These are phyloP conservation scores for Epirrhoe alternata DNA, from an alignment of 2,888 invertebrate genomes.

Conservation along the genomic window DNA sequence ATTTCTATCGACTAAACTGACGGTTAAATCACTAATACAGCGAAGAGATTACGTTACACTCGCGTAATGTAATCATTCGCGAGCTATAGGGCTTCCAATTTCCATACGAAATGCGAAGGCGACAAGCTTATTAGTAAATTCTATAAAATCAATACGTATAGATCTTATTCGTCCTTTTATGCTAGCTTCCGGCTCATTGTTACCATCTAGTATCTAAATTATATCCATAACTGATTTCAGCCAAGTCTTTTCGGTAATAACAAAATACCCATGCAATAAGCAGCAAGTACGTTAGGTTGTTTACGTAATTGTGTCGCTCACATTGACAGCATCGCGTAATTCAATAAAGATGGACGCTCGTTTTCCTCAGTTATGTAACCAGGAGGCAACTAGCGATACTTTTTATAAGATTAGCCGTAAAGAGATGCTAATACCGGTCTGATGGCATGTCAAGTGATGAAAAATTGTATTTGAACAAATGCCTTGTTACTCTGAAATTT, in stretches of 20 bases:
- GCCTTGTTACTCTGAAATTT: background rate
- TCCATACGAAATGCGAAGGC: background rate
- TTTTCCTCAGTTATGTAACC: constrained; percentile 50
- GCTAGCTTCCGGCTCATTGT: constrained; percentile 8
- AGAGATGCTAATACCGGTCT: constrained; percentile 32
- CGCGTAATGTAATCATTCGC: background rate
- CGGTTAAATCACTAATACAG: background rate
- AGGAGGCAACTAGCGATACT: constrained; percentile 34
- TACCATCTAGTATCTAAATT: constrained; percentile 23
- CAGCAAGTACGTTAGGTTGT: constrained; percentile 37
- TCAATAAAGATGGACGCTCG: constrained; percentile 56
- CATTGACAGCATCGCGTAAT: constrained; percentile 56
- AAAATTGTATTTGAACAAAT: constrained; percentile 3
- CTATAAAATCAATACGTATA: constrained; percentile 2
- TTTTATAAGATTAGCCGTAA: constrained; percentile 55
- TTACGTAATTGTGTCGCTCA: constrained; percentile 49
- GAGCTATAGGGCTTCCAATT: constrained; percentile 1
- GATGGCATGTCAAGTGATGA: constrained; percentile 42
- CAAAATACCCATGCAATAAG: constrained; percentile 19
- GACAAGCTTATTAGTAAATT: background rate
- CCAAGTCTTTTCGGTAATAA: constrained; percentile 11
- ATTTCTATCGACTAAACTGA: background rate
- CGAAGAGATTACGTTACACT: background rate
- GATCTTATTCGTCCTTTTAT: constrained; percentile 16
- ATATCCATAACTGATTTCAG: constrained; percentile 21